Conservation (phyloP, 2,113 vertebrate genomes). For the Mungos mungo region DNA sequence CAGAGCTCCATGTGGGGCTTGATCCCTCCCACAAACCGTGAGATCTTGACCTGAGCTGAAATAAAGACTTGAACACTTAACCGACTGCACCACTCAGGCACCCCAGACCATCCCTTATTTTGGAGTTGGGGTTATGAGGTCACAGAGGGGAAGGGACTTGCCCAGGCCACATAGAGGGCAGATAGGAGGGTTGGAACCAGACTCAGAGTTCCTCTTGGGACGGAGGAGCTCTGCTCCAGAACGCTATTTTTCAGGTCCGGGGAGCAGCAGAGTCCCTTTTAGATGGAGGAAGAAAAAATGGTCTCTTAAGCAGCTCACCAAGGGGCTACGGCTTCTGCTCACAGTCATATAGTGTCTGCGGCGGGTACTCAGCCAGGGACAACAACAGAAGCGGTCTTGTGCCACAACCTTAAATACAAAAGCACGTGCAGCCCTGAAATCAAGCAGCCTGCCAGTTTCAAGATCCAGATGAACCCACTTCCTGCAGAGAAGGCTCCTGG, state of each 20-base stretch:
- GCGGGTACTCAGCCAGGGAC: not conserved
- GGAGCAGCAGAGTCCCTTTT: not conserved
- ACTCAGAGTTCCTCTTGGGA: not conserved
- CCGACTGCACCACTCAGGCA: no score
- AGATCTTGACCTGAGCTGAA: no score
- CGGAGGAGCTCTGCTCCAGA: not conserved
- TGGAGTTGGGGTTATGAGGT: not conserved
- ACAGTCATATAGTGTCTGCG: not conserved
- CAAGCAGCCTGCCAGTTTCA: not conserved
- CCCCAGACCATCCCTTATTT: not conserved
- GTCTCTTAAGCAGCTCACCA: fast-evolving
- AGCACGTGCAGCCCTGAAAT: not conserved
- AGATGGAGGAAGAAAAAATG: not conserved
- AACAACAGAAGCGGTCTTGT: not conserved
- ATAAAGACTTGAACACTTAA: no score
- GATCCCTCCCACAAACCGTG: no score
- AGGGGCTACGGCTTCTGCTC: not conserved
- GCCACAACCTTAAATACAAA: not conserved
- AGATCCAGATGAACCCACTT: not conserved
- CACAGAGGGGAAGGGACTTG: not conserved
- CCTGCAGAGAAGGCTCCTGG: not conserved
- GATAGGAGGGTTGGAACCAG: not conserved
- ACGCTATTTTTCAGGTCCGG: not conserved
- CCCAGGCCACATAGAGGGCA: not conserved
- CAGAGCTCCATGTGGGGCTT: no score